phyloP scores from a whole-genome alignment of 2,888 invertebrate species.

The Lepidocyrtinus sp. region DNA sequence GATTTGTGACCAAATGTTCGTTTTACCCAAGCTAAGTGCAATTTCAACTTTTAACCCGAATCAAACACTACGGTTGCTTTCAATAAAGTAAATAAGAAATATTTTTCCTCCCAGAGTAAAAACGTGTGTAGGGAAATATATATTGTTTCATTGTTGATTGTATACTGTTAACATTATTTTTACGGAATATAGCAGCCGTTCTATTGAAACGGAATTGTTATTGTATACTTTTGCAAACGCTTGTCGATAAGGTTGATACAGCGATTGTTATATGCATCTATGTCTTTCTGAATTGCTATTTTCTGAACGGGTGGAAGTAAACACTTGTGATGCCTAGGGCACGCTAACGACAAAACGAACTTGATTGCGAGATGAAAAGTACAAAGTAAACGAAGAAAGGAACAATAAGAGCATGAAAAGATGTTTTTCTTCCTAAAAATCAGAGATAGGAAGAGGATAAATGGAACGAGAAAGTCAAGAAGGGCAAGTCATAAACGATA shows the following conservation, averaged over 20 bases:
- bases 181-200: no score
- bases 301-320: constrained; percentile 17
- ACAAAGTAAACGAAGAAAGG: constrained; percentile 27
- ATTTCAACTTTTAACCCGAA: no score
- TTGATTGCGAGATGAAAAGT: constrained; percentile 16
- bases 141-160: no score
- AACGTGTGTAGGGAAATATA: no score
- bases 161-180: no score
- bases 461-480: constrained; percentile 18
- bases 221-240: background rate
- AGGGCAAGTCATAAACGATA: background rate
- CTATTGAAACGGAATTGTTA: no score
- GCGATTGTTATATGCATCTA: no score
- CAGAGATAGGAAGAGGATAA: constrained; percentile 5
- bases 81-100: constrained; percentile 21
- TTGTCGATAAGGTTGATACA: no score
- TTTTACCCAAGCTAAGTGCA: constrained; percentile 35
- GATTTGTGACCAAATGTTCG: no score
- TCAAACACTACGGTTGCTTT: constrained; percentile 15
- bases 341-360: background rate
- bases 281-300: background rate
- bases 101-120: constrained; percentile 20
- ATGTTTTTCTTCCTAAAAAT: constrained; percentile 21
- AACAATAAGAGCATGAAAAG: constrained; percentile 28
- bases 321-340: constrained; percentile 38